These are phyloP conservation scores for Rhea pennata DNA, from an alignment of 2,113 vertebrate genomes.

Conservation along the genomic window DNA sequence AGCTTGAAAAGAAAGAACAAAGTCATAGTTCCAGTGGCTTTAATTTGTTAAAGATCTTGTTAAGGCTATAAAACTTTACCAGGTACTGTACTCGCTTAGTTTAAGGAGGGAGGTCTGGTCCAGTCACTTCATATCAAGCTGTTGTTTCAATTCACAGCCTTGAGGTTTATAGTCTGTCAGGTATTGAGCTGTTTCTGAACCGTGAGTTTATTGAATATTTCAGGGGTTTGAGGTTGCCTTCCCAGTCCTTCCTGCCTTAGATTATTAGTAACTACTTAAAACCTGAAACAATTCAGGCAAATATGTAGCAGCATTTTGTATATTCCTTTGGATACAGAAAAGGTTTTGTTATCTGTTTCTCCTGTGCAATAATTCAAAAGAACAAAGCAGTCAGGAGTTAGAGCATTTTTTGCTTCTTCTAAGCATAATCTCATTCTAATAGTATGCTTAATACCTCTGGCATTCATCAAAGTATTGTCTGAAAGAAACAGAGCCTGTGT, in stretches of 20 bases:
- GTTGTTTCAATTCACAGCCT: slow-evolving; percentile 13
- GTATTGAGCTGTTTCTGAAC: not conserved
- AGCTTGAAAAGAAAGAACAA: slow-evolving; percentile 46
- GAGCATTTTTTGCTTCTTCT: slow-evolving; percentile 22
- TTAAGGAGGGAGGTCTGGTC: slow-evolving; percentile 55
- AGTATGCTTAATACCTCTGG: slow-evolving; percentile 53
- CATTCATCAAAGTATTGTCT: slow-evolving; percentile 68
- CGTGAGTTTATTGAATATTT: slow-evolving; percentile 29
- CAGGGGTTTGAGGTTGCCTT: not conserved
- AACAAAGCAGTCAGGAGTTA: slow-evolving; percentile 34
- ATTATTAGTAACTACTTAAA: not conserved
- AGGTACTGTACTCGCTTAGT: slow-evolving; percentile 6
- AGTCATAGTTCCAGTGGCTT: slow-evolving; percentile 25
- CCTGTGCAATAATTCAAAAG: slow-evolving; percentile 5
- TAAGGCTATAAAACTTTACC: slow-evolving; percentile 36
- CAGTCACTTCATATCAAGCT: slow-evolving; percentile 1
- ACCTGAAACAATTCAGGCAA: not conserved
- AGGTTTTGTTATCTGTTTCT: slow-evolving; percentile 10
- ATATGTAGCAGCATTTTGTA: not conserved
- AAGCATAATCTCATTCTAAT: slow-evolving; percentile 42
- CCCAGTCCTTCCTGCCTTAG: not conserved
- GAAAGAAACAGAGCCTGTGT: slow-evolving; percentile 65
- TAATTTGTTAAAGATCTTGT: slow-evolving; percentile 54
- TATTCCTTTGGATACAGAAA: not conserved
- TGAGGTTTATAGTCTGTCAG: slow-evolving; percentile 33